Evolutionary conservation across 1,140 invertebrate species (phyloP), one percentile per base, ranked within the genome.

Genomic region (Trichonephila clavata): DNA sequence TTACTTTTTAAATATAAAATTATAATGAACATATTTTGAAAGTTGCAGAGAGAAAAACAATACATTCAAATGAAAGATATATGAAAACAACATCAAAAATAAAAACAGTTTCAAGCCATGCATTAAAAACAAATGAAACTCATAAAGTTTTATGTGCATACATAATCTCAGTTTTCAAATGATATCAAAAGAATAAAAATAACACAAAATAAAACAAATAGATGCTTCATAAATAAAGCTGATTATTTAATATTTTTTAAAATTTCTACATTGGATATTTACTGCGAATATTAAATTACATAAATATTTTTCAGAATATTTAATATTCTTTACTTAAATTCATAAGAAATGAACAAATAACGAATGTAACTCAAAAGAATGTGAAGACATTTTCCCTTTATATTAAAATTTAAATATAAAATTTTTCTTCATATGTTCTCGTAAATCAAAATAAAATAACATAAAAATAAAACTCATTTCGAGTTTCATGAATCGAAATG

Each of bases 121-220:
- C 90, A 91, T 39, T 63, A 18, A 63, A 83, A 89, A 83, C 24
- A 50, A 71, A 83, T 16, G 24, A 43, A 43, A 83, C 7, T 84
- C 68, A 50, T 24, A 14, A 21, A 4, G 20, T 27, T 21, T 59
- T 68, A 80, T 60, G 63, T 18, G 77, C 18, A 63, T 83, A 83
- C 60, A 83, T 50, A 63, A 61, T 83, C 60, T 61, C 80, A 77
- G 65, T 43, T 83, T 71, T 43, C 24, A n/a, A 91, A 90, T 63
- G 63, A 90, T 90, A 80, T 89, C 50, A 89, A 91, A 91, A 84
- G 83, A 91, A 91, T 27, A 81, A 83, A 80, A 90, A 90, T 90
- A 90, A 80, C 50, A 90, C 50, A 90, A 90, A 90, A 50, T 39
- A 88, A 60, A 90, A 90, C 57, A 90, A 90, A 90, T 50, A 65